Evolutionary conservation across 2,113 vertebrate species (phyloP).

Genomic region (Grallaria varia): DNA sequence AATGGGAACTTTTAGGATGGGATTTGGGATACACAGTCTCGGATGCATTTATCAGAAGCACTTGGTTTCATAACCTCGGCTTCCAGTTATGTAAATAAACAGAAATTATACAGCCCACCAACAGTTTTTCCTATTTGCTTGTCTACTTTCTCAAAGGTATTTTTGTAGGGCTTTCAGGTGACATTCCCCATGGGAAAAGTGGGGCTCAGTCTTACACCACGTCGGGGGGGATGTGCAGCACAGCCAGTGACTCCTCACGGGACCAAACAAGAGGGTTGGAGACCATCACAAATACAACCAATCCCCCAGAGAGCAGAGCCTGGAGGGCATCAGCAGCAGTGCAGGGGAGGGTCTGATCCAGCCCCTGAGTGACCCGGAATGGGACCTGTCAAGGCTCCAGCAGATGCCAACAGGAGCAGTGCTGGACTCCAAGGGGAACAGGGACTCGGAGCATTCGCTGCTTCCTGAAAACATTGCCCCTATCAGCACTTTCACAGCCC

Average conservation of each 20-base stretch:
- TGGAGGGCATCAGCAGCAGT: neutral
- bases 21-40: neutral
- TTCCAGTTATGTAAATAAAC: neutral
- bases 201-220: accelerated
- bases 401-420: accelerated
- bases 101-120: neutral
- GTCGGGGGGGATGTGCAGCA: too few relatives aligned
- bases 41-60: neutral
- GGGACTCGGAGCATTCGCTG: neutral
- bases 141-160: neutral
- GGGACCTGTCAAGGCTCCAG: neutral
- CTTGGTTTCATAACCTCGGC: neutral
- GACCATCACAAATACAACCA: accelerated
- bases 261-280: accelerated
- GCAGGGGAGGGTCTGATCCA: neutral
- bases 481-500: constrained; percentile 26
- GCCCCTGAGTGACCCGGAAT: accelerated
- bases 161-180: neutral
- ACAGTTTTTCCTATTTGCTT: neutral
- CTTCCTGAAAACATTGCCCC: neutral
- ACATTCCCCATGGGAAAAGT: neutral
- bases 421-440: neutral
- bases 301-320: neutral
- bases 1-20: neutral
- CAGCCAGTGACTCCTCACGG: neutral